Evolutionary conservation across 2,888 invertebrate species (phyloP).

Genomic region (Lottia scabra): DNA sequence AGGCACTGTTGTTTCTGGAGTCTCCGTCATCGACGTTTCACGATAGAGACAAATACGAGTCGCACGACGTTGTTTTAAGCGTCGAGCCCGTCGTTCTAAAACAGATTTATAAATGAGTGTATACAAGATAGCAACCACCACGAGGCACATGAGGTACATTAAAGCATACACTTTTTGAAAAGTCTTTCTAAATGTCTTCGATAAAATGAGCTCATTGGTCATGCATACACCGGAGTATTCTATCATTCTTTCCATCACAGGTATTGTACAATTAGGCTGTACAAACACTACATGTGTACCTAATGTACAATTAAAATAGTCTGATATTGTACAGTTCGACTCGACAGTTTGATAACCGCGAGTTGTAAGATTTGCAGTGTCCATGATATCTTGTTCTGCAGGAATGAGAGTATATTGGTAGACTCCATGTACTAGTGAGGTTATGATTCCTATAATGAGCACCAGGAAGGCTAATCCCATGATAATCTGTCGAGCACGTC

Average conservation of each 20-base stretch:
- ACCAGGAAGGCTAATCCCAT: constrained; percentile 20
- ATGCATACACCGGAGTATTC: constrained; percentile 37
- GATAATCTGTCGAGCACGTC: constrained; percentile 36
- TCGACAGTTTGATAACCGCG: background rate
- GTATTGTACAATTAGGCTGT: background rate
- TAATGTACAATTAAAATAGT: background rate
- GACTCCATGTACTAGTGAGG: constrained; percentile 49
- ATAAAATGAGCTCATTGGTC: constrained; percentile 45
- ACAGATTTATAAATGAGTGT: constrained; percentile 55
- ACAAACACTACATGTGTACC: background rate
- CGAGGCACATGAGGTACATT: constrained; percentile 58
- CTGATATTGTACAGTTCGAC: background rate
- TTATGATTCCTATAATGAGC: constrained; percentile 42
- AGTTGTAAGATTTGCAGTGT: background rate
- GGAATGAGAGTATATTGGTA: constrained; percentile 20
- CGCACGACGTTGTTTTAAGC: constrained; percentile 25
- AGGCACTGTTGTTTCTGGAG: background rate
- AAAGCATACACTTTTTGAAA: constrained; percentile 60
- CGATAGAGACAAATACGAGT: constrained; percentile 27
- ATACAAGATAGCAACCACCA: constrained; percentile 61
- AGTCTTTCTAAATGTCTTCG: constrained; percentile 36
- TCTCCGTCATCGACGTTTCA: constrained; percentile 23
- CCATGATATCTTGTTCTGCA: background rate
- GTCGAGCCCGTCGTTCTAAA: constrained; percentile 41
- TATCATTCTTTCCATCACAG: background rate